Base-by-base conservation (phyloP, 2,113 vertebrate species). In the Uropsilus gracilis region DNA sequence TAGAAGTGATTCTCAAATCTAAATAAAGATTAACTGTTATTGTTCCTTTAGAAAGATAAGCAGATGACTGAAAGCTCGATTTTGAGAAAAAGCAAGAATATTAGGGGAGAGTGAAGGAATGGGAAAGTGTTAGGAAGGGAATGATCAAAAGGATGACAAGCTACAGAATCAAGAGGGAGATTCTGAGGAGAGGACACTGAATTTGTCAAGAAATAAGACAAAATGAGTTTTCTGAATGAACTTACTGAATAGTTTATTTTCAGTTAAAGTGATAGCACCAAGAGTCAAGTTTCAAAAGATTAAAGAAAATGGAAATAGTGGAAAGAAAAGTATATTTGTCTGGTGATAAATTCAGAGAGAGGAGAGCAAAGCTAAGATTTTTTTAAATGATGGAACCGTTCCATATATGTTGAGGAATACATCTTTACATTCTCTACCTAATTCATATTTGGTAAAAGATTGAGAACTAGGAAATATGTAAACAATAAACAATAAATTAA, bases 191-290 rank as follows among this genome's bases (percentile, higher is more conserved):
- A 91, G 32, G 32, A 75, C 32, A 59, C 18, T 90, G 78, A 88
- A 92, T 84, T 95, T 94, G 81, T 28, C 84, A 87, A 80, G 84
- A 96, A 95, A 76, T 73, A 71, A 90, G 32, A 86, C 5, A 89
- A 75, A 12, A 22, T 78, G 42, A 86, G 73, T n/a, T 71, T 88
- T 94, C 59, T 92, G 63, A 48, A 71, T 94, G 44, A 57, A 64
- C 83, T 91, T 75, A 81, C 28, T 50, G 39, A 94, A 48, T 77
- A 73, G 20, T 57, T 72, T 88, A 46, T 88, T 92, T 92, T 93
- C 46, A 80, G 44, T 87, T 55, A 55, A 94, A 94, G 32, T 53
- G 10, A 66, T 10, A 69, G 16, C 37, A 77, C 89, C 46, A 94
- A 57, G 81, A 94, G 34, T 66, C n/a, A 73, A 57, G 90, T 83